Evolutionary conservation across 1,140 invertebrate genomes (phyloP).

Genomic region (Diachasma alloeum): DNA sequence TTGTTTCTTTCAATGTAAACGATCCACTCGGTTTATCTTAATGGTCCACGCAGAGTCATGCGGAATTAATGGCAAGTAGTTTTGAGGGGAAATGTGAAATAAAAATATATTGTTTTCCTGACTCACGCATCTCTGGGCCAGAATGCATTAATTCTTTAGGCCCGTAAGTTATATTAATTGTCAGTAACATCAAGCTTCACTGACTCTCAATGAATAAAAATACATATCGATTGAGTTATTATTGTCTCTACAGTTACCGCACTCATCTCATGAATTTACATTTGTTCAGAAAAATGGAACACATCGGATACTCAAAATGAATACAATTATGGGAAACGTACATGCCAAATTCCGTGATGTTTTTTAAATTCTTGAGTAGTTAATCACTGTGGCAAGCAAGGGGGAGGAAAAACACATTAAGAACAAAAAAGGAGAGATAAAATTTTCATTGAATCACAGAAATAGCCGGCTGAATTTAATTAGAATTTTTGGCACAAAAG

Average conservation of each 20-base stretch:
- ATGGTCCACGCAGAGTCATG: neutral
- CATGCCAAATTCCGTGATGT: too few species aligned
- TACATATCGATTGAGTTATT: neutral
- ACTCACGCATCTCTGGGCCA: neutral
- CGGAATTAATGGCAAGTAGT: neutral
- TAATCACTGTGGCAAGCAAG: neutral
- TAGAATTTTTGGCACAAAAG: conserved; percentile 17
- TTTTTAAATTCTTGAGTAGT: too few species aligned
- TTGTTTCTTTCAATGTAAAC: neutral
- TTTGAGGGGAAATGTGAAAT: neutral
- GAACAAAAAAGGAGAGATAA: neutral
- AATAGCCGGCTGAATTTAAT: neutral
- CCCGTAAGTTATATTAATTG: neutral
- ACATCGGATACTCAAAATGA: neutral
- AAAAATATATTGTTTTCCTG: neutral
- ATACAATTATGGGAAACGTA: neutral
- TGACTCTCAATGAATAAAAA: neutral
- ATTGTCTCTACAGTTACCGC: neutral
- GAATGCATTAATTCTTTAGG: neutral
- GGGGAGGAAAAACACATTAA: too few species aligned
- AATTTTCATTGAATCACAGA: neutral
- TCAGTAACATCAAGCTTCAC: neutral
- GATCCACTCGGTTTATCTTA: neutral
- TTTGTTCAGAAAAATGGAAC: neutral
- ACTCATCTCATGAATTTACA: neutral